These are phyloP conservation scores for Caenorhabditis japonica DNA, from an alignment of 2,888 invertebrate genomes.

Conservation along the genomic window DNA sequence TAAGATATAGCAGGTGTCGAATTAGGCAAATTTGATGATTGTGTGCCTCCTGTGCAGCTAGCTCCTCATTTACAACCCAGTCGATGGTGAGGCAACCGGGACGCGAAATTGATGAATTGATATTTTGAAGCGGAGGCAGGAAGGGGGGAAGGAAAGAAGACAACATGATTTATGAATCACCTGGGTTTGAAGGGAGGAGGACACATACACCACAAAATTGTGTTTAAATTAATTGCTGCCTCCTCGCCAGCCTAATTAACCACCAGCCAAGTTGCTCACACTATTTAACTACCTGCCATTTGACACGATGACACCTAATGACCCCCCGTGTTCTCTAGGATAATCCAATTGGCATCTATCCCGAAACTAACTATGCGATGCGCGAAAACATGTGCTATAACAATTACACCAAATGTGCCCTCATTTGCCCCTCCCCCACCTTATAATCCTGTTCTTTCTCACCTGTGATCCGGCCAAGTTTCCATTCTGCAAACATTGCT, in stretches of 20 bases:
- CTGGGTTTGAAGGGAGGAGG: conserved; percentile 21
- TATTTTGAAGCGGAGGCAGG: conserved; percentile 30
- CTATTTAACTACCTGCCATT: conserved; percentile 17
- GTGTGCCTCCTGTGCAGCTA: conserved; percentile 3
- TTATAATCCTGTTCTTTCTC: not conserved
- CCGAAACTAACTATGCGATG: too few relatives aligned
- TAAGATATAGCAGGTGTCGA: conserved; percentile 48
- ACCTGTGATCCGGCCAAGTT: conserved; percentile 16
- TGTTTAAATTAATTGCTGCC: conserved; percentile 17
- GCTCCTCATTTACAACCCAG: conserved; percentile 47
- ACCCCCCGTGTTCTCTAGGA: conserved; percentile 14
- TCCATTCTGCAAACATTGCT: conserved; percentile 46
- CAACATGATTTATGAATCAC: conserved; percentile 52
- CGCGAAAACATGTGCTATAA: conserved; percentile 37
- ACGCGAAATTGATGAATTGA: conserved; percentile 57
- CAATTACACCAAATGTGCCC: conserved; percentile 20
- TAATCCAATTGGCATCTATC: conserved; percentile 16
- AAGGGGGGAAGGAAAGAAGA: conserved; percentile 7
- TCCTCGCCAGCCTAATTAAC: conserved; percentile 3
- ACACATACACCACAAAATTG: conserved; percentile 1
- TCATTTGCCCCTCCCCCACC: too few relatives aligned
- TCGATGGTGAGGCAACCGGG: conserved; percentile 7
- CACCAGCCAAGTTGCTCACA: conserved; percentile 2
- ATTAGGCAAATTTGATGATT: conserved; percentile 54
- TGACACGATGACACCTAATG: conserved; percentile 20